These are phyloP conservation scores for Acropternis orthonyx DNA, from an alignment of 2,797 vertebrate species.

Conservation along the genomic window DNA sequence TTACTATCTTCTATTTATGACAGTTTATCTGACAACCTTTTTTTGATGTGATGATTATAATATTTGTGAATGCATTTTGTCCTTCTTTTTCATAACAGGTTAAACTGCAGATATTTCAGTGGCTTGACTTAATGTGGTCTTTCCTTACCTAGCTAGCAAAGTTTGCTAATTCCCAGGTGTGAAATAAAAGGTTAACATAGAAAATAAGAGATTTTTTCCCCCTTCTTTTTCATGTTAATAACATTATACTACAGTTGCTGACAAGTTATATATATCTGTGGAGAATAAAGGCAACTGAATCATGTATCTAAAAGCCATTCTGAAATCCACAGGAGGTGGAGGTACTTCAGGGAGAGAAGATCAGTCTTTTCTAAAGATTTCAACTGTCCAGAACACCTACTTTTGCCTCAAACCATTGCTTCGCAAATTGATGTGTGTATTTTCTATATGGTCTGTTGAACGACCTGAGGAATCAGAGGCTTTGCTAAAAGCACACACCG, in stretches of 20 bases:
- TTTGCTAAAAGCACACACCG: neutral
- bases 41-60: neutral
- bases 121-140: conserved; percentile 2
- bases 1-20: neutral
- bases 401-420: conserved; percentile 12
- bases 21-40: neutral
- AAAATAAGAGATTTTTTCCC: neutral
- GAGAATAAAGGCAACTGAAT: neutral
- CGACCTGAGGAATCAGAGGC: neutral
- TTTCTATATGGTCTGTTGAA: neutral
- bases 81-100: neutral
- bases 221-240: neutral
- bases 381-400: neutral
- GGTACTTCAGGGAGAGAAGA: neutral
- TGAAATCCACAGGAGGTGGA: neutral
- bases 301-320: neutral
- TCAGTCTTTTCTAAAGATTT: neutral
- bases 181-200: neutral
- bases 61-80: conserved; percentile 26
- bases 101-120: conserved; percentile 8
- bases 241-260: neutral
- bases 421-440: neutral
- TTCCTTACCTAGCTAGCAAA: neutral
- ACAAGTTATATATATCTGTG: neutral
- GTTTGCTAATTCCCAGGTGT: neutral